Conservation (phyloP, 2,797 vertebrate species). For the Dallia pectoralis region DNA sequence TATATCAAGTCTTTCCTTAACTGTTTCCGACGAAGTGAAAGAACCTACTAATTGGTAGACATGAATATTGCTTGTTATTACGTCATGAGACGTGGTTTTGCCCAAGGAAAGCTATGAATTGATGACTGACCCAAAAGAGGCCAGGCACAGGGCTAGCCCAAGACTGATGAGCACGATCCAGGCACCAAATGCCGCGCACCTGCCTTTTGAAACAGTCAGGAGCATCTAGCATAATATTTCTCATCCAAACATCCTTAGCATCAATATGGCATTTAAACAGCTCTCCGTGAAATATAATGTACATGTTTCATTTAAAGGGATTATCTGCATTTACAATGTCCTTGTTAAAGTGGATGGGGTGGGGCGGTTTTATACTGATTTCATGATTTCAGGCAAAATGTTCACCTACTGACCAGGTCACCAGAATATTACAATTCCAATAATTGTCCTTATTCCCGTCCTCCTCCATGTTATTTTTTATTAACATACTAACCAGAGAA, state of each 20-base stretch:
- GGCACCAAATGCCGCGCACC: background rate
- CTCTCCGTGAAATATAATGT: background rate
- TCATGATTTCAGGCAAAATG: background rate
- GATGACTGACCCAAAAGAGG: conserved; percentile 2
- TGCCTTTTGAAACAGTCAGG: background rate
- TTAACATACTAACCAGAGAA: background rate
- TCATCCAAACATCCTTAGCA: background rate
- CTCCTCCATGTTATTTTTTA: background rate
- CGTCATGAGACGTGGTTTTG: background rate
- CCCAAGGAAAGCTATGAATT: conserved; percentile 3
- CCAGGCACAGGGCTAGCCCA: background rate
- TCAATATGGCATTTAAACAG: background rate
- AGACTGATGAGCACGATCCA: conserved; percentile 3
- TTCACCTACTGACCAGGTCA: background rate
- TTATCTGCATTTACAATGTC: background rate
- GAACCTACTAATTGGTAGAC: background rate
- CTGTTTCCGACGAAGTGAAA: background rate
- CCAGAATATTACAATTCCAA: background rate
- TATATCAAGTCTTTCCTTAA: background rate
- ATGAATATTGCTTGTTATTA: background rate
- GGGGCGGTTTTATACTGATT: background rate
- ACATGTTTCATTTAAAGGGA: background rate
- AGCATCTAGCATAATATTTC: background rate
- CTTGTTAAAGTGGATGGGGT: background rate
- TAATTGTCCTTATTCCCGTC: background rate